These are phyloP conservation scores for Campylorhamphus procurvoides DNA, from an alignment of 2,113 vertebrate species.

Conservation along the genomic window DNA sequence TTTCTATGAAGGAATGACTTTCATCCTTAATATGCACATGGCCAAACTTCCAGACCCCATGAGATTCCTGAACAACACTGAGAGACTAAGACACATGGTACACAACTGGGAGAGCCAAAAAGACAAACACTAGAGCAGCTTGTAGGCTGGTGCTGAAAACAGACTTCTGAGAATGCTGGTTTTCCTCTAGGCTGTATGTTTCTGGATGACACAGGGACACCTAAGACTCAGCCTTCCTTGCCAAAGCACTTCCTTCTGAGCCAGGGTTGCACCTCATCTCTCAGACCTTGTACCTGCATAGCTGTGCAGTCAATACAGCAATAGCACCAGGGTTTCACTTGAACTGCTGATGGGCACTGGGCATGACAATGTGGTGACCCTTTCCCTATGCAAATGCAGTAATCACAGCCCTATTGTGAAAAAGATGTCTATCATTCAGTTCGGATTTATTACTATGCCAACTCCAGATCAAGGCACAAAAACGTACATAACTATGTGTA, in stretches of 20 bases:
- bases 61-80: neutral
- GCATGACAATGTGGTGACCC: accelerated
- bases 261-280: neutral
- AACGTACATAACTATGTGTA: neutral
- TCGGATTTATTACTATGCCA: neutral
- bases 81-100: neutral
- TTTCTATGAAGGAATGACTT: neutral
- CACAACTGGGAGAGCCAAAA: neutral
- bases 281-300: neutral
- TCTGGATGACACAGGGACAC: neutral
- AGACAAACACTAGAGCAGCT: neutral
- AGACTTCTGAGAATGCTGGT: neutral
- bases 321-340: neutral
- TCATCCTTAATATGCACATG: neutral
- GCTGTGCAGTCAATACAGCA: neutral
- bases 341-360: neutral
- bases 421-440: neutral
- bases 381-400: neutral
- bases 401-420: neutral
- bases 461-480: neutral
- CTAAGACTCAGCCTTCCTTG: neutral
- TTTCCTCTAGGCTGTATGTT: neutral
- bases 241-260: neutral
- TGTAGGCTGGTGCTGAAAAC: neutral
- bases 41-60: neutral